Evolutionary conservation across 2,113 vertebrate genomes (phyloP), one percentile per base, ranked within the genome.

Genomic region (Ictalurus punctatus): DNA sequence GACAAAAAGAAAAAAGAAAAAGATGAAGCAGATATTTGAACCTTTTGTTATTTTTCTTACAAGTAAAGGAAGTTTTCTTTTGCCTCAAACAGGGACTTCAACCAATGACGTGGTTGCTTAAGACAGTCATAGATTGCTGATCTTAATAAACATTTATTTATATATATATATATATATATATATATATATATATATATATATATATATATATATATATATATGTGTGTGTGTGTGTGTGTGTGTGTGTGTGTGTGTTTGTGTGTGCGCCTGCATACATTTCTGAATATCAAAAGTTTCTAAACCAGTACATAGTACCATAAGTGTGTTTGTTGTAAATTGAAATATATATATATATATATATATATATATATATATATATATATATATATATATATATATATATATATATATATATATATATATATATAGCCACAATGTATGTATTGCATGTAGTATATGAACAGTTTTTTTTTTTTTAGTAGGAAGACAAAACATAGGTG

Each of bases 21-120:
- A 84, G 6, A 59, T 14, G 6, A 88, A 76, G 14, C 30, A 84
- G 52, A 89, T 67, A 90, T 65, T 85, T 89, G 19, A 80, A 89
- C 63, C 17, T 86, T 73, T 85, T 65, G 63, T 84, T 86, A 52
- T 86, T 37, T 65, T 52, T 84, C 37, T 69, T 7, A 54, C 30
- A 87, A 59, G 78, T 21, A 17, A 25, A 25, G n/a, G 23, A 74
- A 65, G 59, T 79, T 83, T 80, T 83, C 37, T 61, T 44, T 54
- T 23, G 87, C 59, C 71, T 69, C 13, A 67, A 25, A 59, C 54
- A 84, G 87, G 78, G 54, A 73, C 7, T 23, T 86, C 23, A 14
- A 84, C 78, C 52, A 85, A 69, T 83, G n/a, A 30, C 7, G 6
- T 59, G 48, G 37, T 80, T 89, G 7, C 63, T 79, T 58, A 23